phyloP scores from a whole-genome alignment of 1,140 invertebrate species.

The Mercenaria mercenaria region DNA sequence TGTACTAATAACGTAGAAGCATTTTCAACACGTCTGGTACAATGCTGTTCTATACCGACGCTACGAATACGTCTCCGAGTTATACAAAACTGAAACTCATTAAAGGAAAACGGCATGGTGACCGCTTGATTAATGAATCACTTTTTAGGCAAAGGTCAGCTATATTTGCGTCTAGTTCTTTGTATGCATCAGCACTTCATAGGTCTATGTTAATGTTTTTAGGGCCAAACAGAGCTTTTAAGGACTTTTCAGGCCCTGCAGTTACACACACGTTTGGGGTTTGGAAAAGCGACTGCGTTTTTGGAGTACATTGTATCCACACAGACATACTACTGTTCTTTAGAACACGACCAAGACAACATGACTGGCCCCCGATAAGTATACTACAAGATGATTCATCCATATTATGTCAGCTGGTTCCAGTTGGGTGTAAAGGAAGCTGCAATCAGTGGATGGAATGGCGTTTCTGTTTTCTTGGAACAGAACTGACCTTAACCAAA shows the following conservation, averaged over 20 bases:
- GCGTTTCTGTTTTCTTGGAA: not conserved
- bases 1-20: not conserved
- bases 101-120: not conserved
- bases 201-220: too few relatives aligned
- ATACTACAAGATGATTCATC: not conserved
- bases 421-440: not conserved
- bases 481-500: not conserved
- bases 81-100: not conserved
- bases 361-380: not conserved
- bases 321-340: not conserved
- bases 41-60: too few relatives aligned
- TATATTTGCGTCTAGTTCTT: too few relatives aligned
- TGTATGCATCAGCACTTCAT: too few relatives aligned
- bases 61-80: not conserved
- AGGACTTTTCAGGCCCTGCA: not conserved
- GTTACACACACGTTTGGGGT: not conserved
- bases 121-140: not conserved
- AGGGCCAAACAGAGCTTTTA: too few relatives aligned
- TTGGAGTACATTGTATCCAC: not conserved
- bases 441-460: not conserved
- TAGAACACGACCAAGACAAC: not conserved
- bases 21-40: not conserved
- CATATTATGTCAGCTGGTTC: not conserved
- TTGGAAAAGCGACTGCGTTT: too few relatives aligned
- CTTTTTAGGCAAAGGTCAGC: too few relatives aligned